phyloP scores from a whole-genome alignment of 2,797 vertebrate species.

The Aselliscus stoliczkanus region DNA sequence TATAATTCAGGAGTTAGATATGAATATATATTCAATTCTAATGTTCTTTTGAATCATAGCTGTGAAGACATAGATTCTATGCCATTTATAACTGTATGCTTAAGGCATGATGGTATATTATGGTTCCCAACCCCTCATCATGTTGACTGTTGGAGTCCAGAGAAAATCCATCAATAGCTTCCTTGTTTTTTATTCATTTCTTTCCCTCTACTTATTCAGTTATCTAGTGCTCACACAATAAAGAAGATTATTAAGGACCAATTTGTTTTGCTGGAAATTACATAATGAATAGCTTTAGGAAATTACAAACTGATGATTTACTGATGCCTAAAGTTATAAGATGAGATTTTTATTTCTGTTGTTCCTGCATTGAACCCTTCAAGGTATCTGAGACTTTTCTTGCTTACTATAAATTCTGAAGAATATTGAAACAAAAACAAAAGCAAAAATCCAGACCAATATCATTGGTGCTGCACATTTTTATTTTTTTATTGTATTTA shows the following conservation, averaged over 20 bases:
- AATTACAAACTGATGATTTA: slow-evolving; percentile 2
- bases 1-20: not conserved
- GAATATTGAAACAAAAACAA: not conserved
- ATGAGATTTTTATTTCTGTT: not conserved
- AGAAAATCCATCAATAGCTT: not conserved
- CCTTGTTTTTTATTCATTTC: not conserved
- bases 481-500: too few species aligned
- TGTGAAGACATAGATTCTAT: not conserved
- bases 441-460: not conserved
- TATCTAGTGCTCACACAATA: not conserved
- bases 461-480: not conserved
- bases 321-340: not conserved
- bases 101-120: not conserved
- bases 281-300: not conserved
- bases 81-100: not conserved
- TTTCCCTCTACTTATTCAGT: not conserved
- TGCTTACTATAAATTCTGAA: not conserved
- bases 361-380: not conserved
- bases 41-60: not conserved
- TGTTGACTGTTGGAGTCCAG: not conserved
- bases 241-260: not conserved
- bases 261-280: not conserved
- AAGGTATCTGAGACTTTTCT: not conserved
- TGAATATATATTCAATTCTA: not conserved
- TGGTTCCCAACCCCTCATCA: not conserved